These are phyloP conservation scores for Catalaphyllia jardinei DNA, from an alignment of 64 coral and sea anemone genomes.

Conservation along the genomic window DNA sequence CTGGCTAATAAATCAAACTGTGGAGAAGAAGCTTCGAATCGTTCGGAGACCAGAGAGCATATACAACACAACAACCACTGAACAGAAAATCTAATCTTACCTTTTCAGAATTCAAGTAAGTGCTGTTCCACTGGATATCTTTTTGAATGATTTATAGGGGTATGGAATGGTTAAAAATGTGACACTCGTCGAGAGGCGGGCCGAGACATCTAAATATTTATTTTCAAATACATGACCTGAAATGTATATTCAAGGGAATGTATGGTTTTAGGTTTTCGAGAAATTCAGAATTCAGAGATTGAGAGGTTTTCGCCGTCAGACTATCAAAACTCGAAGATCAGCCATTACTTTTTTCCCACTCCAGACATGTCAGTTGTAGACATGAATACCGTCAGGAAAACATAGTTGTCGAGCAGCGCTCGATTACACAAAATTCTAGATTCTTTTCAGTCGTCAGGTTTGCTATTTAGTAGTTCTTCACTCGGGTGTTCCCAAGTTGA, in stretches of 20 bases:
- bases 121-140: not conserved
- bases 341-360: not conserved
- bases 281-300: not conserved
- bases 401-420: not conserved
- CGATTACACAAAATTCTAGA: not conserved
- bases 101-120: slow-evolving; percentile 1
- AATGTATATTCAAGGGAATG: not conserved
- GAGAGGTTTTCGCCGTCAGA: not conserved
- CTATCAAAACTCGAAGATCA: not conserved
- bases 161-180: not conserved
- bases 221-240: not conserved
- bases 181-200: not conserved
- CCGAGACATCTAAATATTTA: not conserved
- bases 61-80: not conserved
- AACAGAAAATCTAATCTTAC: not conserved
- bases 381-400: not conserved
- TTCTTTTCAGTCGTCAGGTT: not conserved
- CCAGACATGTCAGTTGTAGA: not conserved
- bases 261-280: not conserved
- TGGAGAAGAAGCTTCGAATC: not conserved
- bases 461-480: not conserved
- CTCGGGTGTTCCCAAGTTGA: not conserved
- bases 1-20: not conserved
- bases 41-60: not conserved
- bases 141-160: slow-evolving; percentile 15